A percentile compares a stretch with the other conserved stretches of the same genome.
Evolutionary conservation across 1,140 invertebrate genomes (phyloP).

Genomic region (Drosophila lacteicornis): DNA sequence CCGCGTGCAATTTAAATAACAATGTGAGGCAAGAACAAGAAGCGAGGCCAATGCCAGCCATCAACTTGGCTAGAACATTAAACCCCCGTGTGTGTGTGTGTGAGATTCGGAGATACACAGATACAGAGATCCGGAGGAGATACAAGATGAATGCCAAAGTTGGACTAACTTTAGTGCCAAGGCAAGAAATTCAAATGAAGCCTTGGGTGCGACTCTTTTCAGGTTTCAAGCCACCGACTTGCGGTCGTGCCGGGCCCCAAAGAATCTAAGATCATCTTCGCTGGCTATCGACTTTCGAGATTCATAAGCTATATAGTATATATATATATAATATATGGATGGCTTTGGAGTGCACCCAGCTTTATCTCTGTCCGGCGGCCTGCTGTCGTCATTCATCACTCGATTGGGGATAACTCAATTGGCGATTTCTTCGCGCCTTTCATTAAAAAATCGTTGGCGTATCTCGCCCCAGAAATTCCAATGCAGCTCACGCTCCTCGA

Average conservation of each 20-base stretch:
- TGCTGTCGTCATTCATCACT: constrained; percentile 71
- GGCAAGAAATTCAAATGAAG: constrained; percentile 76
- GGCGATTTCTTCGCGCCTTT: constrained; percentile 69
- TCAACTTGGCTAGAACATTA: constrained; percentile 59
- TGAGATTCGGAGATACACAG: constrained; percentile 29
- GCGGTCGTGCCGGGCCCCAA: constrained; percentile 56
- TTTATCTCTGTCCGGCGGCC: constrained; percentile 6
- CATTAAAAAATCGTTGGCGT: constrained; percentile 76
- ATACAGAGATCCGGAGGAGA: constrained; percentile 25
- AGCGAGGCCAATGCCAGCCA: constrained; percentile 14
- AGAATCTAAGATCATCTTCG: constrained; percentile 51
- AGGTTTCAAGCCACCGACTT: constrained; percentile 72
- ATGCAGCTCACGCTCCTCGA: constrained; percentile 62
- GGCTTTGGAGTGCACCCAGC: constrained; percentile 10
- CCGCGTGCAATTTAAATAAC: constrained; percentile 81
- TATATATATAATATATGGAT: neutral
- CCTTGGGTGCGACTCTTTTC: constrained; percentile 67
- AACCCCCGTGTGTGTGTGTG: constrained; percentile 21
- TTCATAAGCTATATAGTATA: too few relatives aligned
- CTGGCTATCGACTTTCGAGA: neutral
- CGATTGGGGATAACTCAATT: constrained; percentile 62
- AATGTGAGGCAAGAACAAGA: constrained; percentile 51
- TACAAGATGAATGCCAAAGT: constrained; percentile 77
- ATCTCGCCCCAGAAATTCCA: constrained; percentile 55
- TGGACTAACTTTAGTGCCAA: constrained; percentile 79